Evolutionary conservation across 2,888 invertebrate genomes (phyloP).

Genomic region (Pheosia tremula): DNA sequence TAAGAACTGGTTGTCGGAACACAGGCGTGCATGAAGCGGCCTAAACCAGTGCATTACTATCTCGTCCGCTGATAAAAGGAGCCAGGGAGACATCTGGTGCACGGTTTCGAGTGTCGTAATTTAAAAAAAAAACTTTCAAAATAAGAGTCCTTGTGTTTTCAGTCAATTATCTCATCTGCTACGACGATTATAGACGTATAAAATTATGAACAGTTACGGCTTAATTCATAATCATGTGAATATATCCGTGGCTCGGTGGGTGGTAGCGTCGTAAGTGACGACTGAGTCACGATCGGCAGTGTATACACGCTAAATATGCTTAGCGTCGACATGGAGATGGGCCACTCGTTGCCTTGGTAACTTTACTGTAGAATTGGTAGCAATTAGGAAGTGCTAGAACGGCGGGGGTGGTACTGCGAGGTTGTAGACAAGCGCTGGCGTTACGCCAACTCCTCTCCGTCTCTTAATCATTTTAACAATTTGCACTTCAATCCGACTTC

Average conservation of each 20-base stretch:
- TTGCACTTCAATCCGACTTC: constrained; percentile 52
- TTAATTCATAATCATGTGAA: constrained; percentile 49
- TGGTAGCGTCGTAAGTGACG: constrained; percentile 28
- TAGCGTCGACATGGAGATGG: constrained; percentile 36
- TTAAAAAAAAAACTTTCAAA: constrained; percentile 36
- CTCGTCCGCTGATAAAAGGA: constrained; percentile 59
- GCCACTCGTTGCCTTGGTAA: constrained; percentile 30
- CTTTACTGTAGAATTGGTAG: constrained; percentile 48
- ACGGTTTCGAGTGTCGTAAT: constrained; percentile 62
- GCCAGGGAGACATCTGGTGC: constrained; percentile 69
- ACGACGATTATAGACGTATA: constrained; percentile 45
- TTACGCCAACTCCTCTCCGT: constrained; percentile 54
- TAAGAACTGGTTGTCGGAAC: constrained; percentile 53
- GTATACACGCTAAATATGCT: constrained; percentile 34
- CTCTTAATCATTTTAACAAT: constrained; percentile 65
- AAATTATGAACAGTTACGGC: constrained; percentile 48
- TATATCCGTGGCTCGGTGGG: constrained; percentile 33
- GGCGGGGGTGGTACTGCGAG: constrained; percentile 42
- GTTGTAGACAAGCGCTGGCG: constrained; percentile 63
- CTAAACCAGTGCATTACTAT: constrained; percentile 65
- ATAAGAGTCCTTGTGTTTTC: constrained; percentile 41
- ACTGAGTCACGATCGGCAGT: constrained; percentile 43
- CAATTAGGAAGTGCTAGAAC: constrained; percentile 58
- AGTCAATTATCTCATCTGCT: constrained; percentile 49
- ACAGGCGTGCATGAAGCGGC: constrained; percentile 47